Evolutionary conservation across 2,797 vertebrate genomes (phyloP).

Genomic region (Trematomus bernacchii): DNA sequence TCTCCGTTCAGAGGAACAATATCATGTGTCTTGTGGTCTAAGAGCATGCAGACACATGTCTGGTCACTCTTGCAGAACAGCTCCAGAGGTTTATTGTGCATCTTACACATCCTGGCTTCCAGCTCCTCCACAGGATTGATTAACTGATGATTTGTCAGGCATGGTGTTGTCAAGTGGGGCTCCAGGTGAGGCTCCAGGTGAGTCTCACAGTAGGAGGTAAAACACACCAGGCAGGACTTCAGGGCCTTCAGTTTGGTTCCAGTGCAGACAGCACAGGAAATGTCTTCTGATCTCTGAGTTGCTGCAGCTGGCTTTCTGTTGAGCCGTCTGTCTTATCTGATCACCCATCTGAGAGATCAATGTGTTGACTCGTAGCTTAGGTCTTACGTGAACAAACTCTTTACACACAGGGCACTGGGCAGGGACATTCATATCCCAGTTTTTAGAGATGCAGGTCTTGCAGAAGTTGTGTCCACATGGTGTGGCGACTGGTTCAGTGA

Average conservation of each 20-base stretch:
- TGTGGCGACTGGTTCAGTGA: neutral
- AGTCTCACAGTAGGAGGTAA: neutral
- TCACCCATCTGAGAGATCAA: constrained; percentile 10
- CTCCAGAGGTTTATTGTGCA: constrained; percentile 10
- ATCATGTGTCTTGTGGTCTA: constrained; percentile 9
- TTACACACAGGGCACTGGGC: constrained; percentile 12
- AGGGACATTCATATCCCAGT: neutral
- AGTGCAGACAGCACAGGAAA: constrained; percentile 3
- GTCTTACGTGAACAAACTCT: neutral
- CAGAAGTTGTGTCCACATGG: constrained; percentile 7
- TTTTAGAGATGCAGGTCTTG: neutral
- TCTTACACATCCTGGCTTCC: neutral
- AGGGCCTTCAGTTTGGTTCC: neutral
- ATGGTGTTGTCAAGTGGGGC: neutral
- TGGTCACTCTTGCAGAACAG: constrained; percentile 10
- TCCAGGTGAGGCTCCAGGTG: neutral
- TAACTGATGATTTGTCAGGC: neutral
- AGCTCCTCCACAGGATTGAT: neutral
- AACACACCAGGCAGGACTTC: neutral
- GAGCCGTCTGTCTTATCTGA: neutral
- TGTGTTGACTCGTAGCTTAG: constrained; percentile 13
- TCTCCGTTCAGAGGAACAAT: neutral
- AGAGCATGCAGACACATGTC: neutral
- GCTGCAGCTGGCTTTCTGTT: neutral
- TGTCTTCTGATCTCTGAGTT: too few relatives aligned